Conservation (phyloP, 2,888 invertebrate species). For the Cybosia mesomella region DNA sequence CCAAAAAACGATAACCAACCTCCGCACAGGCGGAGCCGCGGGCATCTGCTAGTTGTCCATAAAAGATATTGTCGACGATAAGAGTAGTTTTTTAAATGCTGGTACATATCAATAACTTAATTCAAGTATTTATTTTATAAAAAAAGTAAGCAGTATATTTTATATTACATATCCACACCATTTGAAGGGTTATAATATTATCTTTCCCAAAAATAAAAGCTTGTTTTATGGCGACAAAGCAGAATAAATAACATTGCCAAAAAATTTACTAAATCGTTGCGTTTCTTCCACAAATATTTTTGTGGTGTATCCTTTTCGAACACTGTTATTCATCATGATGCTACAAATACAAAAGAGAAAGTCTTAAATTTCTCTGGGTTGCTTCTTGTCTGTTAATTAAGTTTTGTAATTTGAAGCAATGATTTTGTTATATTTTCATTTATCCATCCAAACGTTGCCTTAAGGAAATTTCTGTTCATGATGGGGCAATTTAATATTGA, state of each 20-base stretch:
- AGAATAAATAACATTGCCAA: slow-evolving; percentile 32
- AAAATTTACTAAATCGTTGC: slow-evolving; percentile 28
- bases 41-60: neutral
- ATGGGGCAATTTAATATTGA: no score
- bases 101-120: neutral
- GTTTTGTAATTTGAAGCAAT: slow-evolving; percentile 15
- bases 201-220: slow-evolving; percentile 11
- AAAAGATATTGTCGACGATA: neutral
- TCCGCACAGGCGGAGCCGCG: no score
- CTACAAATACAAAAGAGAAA: slow-evolving; percentile 47
- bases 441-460: neutral
- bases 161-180: neutral
- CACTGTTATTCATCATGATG: slow-evolving; percentile 51
- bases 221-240: slow-evolving; percentile 22
- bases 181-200: neutral
- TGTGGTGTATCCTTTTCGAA: slow-evolving; percentile 45
- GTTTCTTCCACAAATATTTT: slow-evolving; percentile 44
- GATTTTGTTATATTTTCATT: slow-evolving; percentile 18
- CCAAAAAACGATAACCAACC: no score
- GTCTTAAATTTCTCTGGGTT: slow-evolving; percentile 22
- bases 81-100: neutral
- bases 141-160: neutral
- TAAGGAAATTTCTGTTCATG: neutral
- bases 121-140: no score
- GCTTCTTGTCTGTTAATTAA: slow-evolving; percentile 8